Percentiles rank a stretch among this genome's conserved stretches.
Evolutionary conservation across 2,888 invertebrate species (phyloP).

Genomic region (Molorchus minor): DNA sequence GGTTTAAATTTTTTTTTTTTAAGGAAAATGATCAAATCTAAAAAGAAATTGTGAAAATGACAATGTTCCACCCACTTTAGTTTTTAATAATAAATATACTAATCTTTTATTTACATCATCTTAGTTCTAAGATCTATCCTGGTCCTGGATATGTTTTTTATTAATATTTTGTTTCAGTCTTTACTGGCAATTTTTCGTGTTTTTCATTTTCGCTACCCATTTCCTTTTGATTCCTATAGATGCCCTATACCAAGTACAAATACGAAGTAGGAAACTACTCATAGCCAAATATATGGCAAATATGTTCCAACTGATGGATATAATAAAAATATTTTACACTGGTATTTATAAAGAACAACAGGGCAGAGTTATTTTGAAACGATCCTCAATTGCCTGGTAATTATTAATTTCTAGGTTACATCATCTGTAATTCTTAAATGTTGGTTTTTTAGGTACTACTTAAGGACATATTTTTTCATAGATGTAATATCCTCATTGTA

Average conservation of each 20-base stretch:
- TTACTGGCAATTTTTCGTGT: slow-evolving; percentile 37
- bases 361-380: slow-evolving; percentile 19
- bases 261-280: background rate
- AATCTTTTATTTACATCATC: no score
- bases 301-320: slow-evolving; percentile 30
- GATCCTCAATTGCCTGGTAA: background rate
- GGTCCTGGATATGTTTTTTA: no score
- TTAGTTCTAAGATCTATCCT: no score
- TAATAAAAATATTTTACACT: slow-evolving; percentile 36
- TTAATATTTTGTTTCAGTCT: no score
- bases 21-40: no score
- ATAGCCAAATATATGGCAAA: slow-evolving; percentile 19
- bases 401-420: no score
- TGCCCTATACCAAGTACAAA: slow-evolving; percentile 3
- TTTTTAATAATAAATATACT: no score
- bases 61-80: no score
- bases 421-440: background rate
- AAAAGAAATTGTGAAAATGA: no score
- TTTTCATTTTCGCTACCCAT: slow-evolving; percentile 27
- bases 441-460: background rate
- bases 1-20: no score
- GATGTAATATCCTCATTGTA: background rate
- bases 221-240: slow-evolving; percentile 31
- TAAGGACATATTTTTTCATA: background rate
- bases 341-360: slow-evolving; percentile 37